phyloP scores from a whole-genome alignment of 2,888 invertebrate genomes.

The Conus canariensis region DNA sequence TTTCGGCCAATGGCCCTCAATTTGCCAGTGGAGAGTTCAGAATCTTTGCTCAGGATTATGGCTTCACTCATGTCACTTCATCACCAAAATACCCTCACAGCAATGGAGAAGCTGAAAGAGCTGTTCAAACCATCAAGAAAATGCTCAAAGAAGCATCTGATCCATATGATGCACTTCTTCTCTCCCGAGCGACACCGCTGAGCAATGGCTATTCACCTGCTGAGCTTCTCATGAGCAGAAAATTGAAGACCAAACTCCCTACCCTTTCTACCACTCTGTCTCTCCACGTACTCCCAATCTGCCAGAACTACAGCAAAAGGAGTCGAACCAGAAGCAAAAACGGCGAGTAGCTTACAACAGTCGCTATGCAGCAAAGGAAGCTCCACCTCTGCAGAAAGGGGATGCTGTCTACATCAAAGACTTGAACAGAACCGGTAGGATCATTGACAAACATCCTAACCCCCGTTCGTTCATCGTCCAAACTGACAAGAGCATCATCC shows the following conservation, averaged over 20 bases:
- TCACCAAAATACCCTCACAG: too few species aligned
- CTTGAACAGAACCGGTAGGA: neutral
- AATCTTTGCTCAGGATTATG: slow-evolving; percentile 18
- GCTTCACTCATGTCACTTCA: neutral
- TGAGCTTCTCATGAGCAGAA: slow-evolving; percentile 16
- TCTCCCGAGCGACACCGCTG: slow-evolving; percentile 31
- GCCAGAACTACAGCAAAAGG: too few species aligned
- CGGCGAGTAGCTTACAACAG: too few species aligned
- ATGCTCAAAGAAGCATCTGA: slow-evolving; percentile 12
- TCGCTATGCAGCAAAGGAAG: too few species aligned
- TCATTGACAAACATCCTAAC: neutral
- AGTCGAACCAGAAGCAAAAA: too few species aligned
- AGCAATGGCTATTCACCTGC: slow-evolving; percentile 23
- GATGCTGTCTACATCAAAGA: too few species aligned
- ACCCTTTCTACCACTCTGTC: too few species aligned
- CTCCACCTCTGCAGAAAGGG: too few species aligned
- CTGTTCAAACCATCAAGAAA: slow-evolving; percentile 33
- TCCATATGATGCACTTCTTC: slow-evolving; percentile 32
- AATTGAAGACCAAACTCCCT: too few species aligned
- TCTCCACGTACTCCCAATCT: too few species aligned
- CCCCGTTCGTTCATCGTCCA: neutral
- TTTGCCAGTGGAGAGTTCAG: slow-evolving; percentile 18
- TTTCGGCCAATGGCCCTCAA: neutral
- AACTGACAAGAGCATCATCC: neutral
- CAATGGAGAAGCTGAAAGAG: neutral